Percentiles rank a stretch among this genome's conserved stretches.
Evolutionary conservation across 2,113 vertebrate species (phyloP).

Genomic region (Mirza zaza): DNA sequence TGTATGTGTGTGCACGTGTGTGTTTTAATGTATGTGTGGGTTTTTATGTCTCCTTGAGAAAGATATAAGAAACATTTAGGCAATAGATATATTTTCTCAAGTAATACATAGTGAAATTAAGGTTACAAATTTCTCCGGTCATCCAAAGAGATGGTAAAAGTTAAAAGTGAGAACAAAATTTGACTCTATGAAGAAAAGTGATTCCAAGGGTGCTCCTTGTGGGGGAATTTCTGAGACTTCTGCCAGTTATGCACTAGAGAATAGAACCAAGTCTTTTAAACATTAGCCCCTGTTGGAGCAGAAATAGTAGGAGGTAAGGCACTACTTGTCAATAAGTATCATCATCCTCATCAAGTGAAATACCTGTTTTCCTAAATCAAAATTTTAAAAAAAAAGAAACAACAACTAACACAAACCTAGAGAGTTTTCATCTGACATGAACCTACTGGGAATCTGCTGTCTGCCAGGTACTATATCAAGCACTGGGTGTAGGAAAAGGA

Average conservation of each 20-base stretch:
- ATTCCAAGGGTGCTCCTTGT: not conserved
- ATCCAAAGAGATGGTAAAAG: not conserved
- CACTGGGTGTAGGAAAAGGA: not conserved
- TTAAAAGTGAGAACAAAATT: not conserved
- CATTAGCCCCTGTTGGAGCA: not conserved
- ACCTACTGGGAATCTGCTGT: not conserved
- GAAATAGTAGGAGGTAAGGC: not conserved
- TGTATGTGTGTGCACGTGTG: not conserved
- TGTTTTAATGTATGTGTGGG: not conserved
- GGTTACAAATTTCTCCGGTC: not conserved
- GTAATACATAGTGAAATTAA: slow-evolving; percentile 14
- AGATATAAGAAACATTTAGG: not conserved
- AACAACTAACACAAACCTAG: not conserved
- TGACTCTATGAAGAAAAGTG: not conserved
- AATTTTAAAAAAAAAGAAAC: not conserved
- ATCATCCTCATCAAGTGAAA: not conserved
- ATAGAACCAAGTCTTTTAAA: not conserved
- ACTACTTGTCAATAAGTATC: not conserved
- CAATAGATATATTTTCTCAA: slow-evolving; percentile 12
- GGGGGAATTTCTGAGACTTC: not conserved
- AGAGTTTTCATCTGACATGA: too few species aligned
- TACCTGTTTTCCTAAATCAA: not conserved
- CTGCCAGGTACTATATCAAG: not conserved
- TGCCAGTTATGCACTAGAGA: not conserved
- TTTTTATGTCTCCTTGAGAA: not conserved